Evolutionary conservation across 2,113 vertebrate species (phyloP).

Genomic region (Petromus typicus): DNA sequence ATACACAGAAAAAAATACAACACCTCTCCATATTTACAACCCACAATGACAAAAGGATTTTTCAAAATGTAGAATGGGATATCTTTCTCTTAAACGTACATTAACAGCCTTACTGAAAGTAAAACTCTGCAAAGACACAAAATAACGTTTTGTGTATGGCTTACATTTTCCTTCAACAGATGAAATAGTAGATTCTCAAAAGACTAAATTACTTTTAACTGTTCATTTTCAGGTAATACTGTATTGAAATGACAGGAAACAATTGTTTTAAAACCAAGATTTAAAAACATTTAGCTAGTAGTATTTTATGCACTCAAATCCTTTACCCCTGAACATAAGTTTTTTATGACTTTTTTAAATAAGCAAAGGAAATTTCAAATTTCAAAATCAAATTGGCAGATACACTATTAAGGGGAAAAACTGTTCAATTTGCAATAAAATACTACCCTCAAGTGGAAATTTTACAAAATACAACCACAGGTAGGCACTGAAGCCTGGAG

Average conservation of each 20-base stretch:
- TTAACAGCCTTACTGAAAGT: slow-evolving; percentile 31
- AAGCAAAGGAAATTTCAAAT: slow-evolving; percentile 11
- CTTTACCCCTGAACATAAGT: no score
- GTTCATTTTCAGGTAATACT: slow-evolving; percentile 11
- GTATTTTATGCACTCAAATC: not conserved
- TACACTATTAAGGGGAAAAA: not conserved
- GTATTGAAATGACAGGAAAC: slow-evolving; percentile 47
- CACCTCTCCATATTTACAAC: not conserved
- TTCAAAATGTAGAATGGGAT: slow-evolving; percentile 25
- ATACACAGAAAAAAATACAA: not conserved
- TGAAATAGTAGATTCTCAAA: not conserved
- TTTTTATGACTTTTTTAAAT: slow-evolving; percentile 42
- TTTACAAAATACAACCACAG: slow-evolving; percentile 51
- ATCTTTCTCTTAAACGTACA: slow-evolving; percentile 30
- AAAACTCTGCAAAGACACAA: slow-evolving; percentile 44
- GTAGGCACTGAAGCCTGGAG: not conserved
- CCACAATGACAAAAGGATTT: slow-evolving; percentile 19
- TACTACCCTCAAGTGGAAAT: slow-evolving; percentile 71
- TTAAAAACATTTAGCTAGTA: slow-evolving; percentile 10
- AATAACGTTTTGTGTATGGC: not conserved
- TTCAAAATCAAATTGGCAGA: slow-evolving; percentile 54
- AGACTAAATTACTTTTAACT: slow-evolving; percentile 37
- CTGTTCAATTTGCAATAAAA: slow-evolving; percentile 50
- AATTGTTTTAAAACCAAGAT: slow-evolving; percentile 36
- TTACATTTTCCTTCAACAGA: slow-evolving; percentile 20